These are phyloP conservation scores for Petrocephalus sullivani DNA, from an alignment of 2,797 vertebrate genomes.

Conservation along the genomic window DNA sequence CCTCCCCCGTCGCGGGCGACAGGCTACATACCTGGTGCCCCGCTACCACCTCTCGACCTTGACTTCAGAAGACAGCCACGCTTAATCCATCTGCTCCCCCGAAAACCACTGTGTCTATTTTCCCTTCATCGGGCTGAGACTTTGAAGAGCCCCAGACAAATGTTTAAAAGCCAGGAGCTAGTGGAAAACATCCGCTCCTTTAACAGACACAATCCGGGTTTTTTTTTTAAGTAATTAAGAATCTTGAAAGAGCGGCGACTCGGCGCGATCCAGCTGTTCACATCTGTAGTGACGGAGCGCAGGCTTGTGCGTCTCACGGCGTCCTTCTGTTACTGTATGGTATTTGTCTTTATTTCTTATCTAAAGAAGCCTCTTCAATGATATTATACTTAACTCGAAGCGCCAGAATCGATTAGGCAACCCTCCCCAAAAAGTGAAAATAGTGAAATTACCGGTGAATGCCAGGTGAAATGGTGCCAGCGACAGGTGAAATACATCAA, in stretches of 20 bases:
- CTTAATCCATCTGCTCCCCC: slow-evolving; percentile 69
- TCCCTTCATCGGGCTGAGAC: not conserved
- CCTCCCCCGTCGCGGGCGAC: not conserved
- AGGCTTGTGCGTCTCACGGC: not conserved
- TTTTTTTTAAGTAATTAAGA: not conserved
- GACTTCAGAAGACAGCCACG: slow-evolving; percentile 46
- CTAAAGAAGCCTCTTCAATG: not conserved
- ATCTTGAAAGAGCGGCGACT: slow-evolving; percentile 32
- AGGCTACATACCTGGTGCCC: slow-evolving; percentile 66
- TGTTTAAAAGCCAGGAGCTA: slow-evolving; percentile 15
- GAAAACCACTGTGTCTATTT: slow-evolving; percentile 55
- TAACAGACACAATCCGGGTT: not conserved
- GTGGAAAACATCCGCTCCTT: not conserved
- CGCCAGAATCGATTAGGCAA: not conserved
- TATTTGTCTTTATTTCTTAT: not conserved
- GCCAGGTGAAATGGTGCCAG: not conserved
- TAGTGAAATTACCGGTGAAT: not conserved
- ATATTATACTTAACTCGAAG: not conserved
- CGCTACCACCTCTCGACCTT: slow-evolving; percentile 65
- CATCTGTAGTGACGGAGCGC: not conserved
- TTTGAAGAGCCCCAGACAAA: slow-evolving; percentile 27
- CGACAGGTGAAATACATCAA: slow-evolving; percentile 3
- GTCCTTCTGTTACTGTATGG: not conserved
- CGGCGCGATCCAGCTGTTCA: slow-evolving; percentile 33
- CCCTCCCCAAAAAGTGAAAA: slow-evolving; percentile 5